Evolutionary conservation across 2,113 vertebrate species (phyloP).

Genomic region (Ammospiza nelsoni): DNA sequence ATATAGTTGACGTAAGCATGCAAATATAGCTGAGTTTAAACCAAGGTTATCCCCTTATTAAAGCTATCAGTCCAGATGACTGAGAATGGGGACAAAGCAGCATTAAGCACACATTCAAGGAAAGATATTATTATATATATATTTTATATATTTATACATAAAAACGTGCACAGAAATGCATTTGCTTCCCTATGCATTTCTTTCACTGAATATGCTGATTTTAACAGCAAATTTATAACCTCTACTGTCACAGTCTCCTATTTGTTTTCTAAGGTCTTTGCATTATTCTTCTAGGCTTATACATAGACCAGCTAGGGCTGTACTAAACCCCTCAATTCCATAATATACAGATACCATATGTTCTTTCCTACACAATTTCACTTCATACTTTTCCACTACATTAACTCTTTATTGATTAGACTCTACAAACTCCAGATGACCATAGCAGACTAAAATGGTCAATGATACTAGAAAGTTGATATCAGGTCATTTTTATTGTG

Average conservation of each 20-base stretch:
- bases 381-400: neutral
- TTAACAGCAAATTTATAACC: neutral
- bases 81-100: neutral
- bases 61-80: neutral
- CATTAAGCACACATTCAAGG: neutral
- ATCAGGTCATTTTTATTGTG: neutral
- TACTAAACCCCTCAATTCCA: neutral
- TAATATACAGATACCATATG: neutral
- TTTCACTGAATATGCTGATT: neutral
- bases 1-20: neutral
- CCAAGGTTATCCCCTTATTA: conserved; percentile 13
- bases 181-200: neutral
- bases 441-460: neutral
- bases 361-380: neutral
- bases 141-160: neutral
- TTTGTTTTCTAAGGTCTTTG: neutral
- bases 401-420: neutral
- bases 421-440: neutral
- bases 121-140: neutral
- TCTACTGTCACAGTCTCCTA: neutral
- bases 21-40: conserved; percentile 24
- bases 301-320: neutral
- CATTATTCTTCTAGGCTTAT: neutral
- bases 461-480: neutral
- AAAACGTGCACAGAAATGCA: neutral